Conservation (phyloP, 2,113 vertebrate species). For the Ancistrus triradiatus region DNA sequence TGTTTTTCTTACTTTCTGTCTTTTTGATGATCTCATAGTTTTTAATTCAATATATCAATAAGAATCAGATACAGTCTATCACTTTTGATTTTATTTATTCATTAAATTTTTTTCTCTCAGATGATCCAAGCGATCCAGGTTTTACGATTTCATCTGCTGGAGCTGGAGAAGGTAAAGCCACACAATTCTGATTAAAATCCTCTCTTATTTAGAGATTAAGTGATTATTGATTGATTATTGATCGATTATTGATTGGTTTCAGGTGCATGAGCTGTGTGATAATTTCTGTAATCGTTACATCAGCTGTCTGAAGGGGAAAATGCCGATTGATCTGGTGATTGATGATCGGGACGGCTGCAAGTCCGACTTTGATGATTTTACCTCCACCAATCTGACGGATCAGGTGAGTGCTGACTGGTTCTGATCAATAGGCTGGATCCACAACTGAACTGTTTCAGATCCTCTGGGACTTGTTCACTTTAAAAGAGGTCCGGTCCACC, state of each 20-base stretch:
- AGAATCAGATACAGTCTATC: too few relatives aligned
- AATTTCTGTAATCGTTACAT: slow-evolving; percentile 98
- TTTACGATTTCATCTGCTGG: slow-evolving; percentile 84
- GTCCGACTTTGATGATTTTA: slow-evolving; percentile 91
- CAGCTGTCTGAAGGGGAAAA: slow-evolving; percentile 96
- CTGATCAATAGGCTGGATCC: too few relatives aligned
- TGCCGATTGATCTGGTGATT: slow-evolving; percentile 97
- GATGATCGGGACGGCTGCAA: slow-evolving; percentile 93
- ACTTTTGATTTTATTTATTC: too few relatives aligned
- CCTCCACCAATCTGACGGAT: slow-evolving; percentile 90
- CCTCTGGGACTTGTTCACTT: too few relatives aligned
- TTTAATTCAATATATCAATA: too few relatives aligned
- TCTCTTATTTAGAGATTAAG: too few relatives aligned
- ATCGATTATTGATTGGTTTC: slow-evolving; percentile 20
- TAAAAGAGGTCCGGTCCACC: too few relatives aligned
- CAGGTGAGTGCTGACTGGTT: slow-evolving; percentile 78
- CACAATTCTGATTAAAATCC: too few relatives aligned
- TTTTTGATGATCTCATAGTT: too few relatives aligned
- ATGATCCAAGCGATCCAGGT: slow-evolving; percentile 81
- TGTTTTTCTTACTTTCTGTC: too few relatives aligned
- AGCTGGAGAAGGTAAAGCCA: slow-evolving; percentile 58
- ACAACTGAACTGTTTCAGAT: too few relatives aligned
- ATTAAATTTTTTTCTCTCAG: slow-evolving; percentile 68
- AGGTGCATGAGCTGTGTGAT: slow-evolving; percentile 97
- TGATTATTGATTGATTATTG: too few relatives aligned